Evolutionary conservation across 2,888 invertebrate genomes (phyloP), one percentile per base, ranked within the genome.

Genomic region (Drosophila monieri): DNA sequence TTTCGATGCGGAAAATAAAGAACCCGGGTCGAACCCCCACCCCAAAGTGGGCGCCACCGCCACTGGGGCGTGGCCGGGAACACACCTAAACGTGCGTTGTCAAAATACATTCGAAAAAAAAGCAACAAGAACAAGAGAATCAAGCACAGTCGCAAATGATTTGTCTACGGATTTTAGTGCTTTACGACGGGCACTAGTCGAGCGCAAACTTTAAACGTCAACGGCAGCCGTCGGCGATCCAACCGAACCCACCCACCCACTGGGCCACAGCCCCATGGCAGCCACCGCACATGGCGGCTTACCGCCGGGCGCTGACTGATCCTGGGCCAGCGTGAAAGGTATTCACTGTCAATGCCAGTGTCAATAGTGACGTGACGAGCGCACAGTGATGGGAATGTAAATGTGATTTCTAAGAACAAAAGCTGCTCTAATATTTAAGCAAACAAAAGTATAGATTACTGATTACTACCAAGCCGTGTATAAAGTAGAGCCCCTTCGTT

Each of bases 101-200:
- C 47, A 74, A 73, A 60, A 55, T 27, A 60, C 43, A 55, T 27
- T 55, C 43, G 10, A 52, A 62, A 35, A 37, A 18, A 18, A 1
- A 65, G 46, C 52, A 47, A 21, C 10, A 30, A 30, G 46, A 14
- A 46, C 55, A 51, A 51, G 12, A 48, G 53, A 54, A 64, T 43
- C 57, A 10, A 55, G 44, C 49, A 48, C 55, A 56, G 47, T 66
- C 48, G 70, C 58, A 80, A 74, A 73, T 74, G 64, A 69, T 81
- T 77, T 85, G 85, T 85, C 80, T 73, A 64, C 59, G 80, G 80
- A 80, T 74, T 83, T 64, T 80, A 83, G 76, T 80, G 80, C 83
- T 83, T 83, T 83, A 83, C 73, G 77, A 76, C 52, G 62, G 74
- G 79, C 58, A 55, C 73, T 72, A 67, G 48, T 44, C 43, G 55